phyloP scores from a whole-genome alignment of 2,888 invertebrate species.

The Perithous albicinctus region DNA sequence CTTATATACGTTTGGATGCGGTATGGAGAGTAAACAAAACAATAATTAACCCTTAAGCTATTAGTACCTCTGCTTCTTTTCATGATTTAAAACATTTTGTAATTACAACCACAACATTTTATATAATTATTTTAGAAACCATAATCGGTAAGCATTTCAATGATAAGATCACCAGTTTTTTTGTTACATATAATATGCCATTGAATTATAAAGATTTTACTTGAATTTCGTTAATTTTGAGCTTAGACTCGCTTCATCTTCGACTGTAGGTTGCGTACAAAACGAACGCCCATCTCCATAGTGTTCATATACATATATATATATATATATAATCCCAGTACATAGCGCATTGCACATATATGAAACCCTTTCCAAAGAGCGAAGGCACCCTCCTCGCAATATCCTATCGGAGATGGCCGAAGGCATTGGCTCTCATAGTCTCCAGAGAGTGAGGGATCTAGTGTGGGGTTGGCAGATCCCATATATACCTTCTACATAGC shows the following conservation, averaged over 20 bases:
- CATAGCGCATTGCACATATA: neutral
- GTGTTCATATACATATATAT: neutral
- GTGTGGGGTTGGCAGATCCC: slow-evolving; percentile 29
- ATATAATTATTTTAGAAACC: too few species aligned
- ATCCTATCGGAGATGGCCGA: slow-evolving; percentile 50
- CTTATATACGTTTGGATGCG: neutral
- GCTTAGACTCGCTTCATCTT: too few species aligned
- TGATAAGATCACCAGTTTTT: neutral
- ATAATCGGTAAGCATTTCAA: neutral
- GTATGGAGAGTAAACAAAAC: neutral
- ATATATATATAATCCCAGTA: neutral
- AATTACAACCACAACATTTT: too few species aligned
- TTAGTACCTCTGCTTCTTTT: neutral
- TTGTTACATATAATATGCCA: neutral
- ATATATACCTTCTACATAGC: neutral
- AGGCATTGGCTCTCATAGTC: slow-evolving; percentile 39
- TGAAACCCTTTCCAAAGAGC: slow-evolving; percentile 25
- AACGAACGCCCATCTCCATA: neutral
- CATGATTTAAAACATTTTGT: too few species aligned
- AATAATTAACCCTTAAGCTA: neutral
- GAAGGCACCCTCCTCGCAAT: slow-evolving; percentile 17
- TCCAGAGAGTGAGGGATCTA: slow-evolving; percentile 20
- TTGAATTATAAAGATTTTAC: neutral
- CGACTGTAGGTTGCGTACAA: neutral
- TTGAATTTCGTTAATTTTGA: neutral